Base-by-base conservation (phyloP, 2,888 invertebrate genomes). In the Noctua comes region DNA sequence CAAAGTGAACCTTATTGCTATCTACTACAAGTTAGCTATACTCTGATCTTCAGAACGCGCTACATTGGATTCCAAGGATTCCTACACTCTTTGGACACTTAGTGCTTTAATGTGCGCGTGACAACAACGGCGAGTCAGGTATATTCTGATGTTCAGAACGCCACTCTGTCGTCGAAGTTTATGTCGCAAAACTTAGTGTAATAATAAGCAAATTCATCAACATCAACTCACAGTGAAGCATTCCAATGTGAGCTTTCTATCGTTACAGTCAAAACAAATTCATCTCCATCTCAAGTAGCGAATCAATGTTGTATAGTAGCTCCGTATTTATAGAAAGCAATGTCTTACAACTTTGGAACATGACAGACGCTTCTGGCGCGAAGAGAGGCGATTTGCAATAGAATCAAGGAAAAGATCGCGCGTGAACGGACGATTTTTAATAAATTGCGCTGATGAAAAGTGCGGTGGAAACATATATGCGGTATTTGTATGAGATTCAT, bases 61-160 rank as follows among this genome's bases (percentile, higher is more conserved):
- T 59, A 10, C 18, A 5, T 54, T 54, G 54, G 24, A 24, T 54
- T 2, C 54, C 10, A 4, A 24, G 24, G 10, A 24, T 10, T 1
- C 0, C 4, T 6, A 16, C 13, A 16, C 40, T 7, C 13, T 13
- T 27, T 59, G 18, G 8, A 62, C 62, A 18, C 62, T 62, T 77
- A 8, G n/a, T 36, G n/a, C 11, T 27, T 0, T 46, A 65, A 18
- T 27, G 24, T 48, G 13, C 36, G 18, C 4, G 6, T 51, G 31
- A 62, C 2, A 21, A 77, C 48, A 27, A 24, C 27, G 27, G 18
- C 5, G n/a, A 51, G 64, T 64, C 2, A 0, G 46, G 54, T 68
- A 65, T 71, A 78, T 71, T 80, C 78, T 78, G 69, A 68, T 79
- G 16, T 78, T 79, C 79, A 79, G 54, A 72, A 73, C 78, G 80